These are phyloP conservation scores for Anhinga anhinga DNA, from an alignment of 2,113 vertebrate genomes.

Conservation along the genomic window DNA sequence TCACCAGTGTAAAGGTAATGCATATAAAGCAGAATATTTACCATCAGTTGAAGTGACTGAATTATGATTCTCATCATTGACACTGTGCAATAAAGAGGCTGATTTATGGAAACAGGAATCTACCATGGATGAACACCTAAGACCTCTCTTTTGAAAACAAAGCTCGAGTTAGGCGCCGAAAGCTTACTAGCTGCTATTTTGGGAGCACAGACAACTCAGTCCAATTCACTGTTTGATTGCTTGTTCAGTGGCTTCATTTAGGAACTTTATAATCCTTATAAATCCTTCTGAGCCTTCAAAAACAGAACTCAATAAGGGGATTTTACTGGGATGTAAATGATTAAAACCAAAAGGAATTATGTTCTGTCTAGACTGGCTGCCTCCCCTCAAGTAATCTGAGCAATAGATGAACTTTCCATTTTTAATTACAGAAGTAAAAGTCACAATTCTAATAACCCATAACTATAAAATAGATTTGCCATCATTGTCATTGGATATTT, in stretches of 20 bases:
- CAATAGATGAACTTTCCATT: background rate
- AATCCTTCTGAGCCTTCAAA: conserved; percentile 27
- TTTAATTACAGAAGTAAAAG: background rate
- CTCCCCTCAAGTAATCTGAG: background rate
- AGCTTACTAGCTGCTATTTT: background rate
- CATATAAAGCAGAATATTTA: background rate
- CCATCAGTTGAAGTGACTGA: background rate
- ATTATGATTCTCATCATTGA: background rate
- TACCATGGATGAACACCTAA: background rate
- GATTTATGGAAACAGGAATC: background rate
- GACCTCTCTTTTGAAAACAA: background rate
- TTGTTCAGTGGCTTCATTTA: background rate
- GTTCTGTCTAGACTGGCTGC: background rate
- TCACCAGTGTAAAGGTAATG: accelerated
- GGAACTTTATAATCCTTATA: background rate
- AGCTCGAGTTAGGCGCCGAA: background rate
- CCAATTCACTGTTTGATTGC: background rate
- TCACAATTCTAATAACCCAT: background rate
- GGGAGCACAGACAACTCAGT: background rate
- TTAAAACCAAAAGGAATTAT: background rate
- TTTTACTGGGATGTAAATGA: background rate
- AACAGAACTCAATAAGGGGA: background rate
- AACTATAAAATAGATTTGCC: background rate
- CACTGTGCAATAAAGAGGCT: background rate
- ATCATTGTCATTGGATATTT: background rate